phyloP scores from a whole-genome alignment of 2,888 invertebrate species.

The Neoitamus cyanurus region DNA sequence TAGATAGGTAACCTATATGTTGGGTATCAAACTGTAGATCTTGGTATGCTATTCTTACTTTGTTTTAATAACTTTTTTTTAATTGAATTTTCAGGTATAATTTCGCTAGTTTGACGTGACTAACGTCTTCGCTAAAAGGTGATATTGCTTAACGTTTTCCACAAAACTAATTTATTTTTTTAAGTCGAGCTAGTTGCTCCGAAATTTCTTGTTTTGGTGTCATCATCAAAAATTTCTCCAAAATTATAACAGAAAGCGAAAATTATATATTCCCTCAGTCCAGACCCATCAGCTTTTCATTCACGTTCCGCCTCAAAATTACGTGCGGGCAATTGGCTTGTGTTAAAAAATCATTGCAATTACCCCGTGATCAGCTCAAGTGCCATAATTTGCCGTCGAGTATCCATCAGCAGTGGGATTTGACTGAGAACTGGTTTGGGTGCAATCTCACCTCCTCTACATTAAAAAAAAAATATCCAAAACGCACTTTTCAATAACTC shows the following conservation, averaged over 20 bases:
- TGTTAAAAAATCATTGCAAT: neutral
- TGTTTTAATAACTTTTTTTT: too few species aligned
- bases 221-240: neutral
- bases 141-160: too few species aligned
- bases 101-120: too few species aligned
- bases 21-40: too few species aligned
- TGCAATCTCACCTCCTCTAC: neutral
- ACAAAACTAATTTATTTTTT: too few species aligned
- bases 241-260: neutral
- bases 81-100: too few species aligned
- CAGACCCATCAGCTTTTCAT: neutral
- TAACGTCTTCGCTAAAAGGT: too few species aligned
- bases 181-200: too few species aligned
- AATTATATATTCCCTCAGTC: neutral
- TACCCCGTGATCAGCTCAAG: neutral
- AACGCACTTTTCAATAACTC: neutral
- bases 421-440: conserved; percentile 2
- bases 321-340: neutral
- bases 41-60: too few species aligned
- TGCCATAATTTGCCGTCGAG: neutral
- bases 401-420: neutral
- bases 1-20: too few species aligned
- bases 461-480: neutral
- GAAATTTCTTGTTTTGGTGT: too few species aligned
- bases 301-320: neutral